Conservation (phyloP, 2,888 invertebrate species). For the Epinotia ramella region DNA sequence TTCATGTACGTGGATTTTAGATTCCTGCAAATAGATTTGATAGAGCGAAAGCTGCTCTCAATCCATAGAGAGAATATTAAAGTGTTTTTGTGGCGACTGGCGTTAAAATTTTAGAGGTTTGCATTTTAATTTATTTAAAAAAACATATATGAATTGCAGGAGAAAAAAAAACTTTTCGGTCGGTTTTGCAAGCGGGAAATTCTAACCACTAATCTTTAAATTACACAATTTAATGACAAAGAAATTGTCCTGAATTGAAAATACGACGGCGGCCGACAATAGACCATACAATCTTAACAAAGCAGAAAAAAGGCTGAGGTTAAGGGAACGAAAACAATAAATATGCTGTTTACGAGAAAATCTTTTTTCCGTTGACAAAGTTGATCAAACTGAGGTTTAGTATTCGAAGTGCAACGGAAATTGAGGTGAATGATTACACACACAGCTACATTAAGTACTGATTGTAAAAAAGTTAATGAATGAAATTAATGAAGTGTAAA, state of each 20-base stretch:
- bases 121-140: not conserved
- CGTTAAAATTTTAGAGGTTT: too few relatives aligned
- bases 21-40: too few relatives aligned
- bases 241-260: constrained; percentile 35
- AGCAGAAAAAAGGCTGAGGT: constrained; percentile 19
- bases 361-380: constrained; percentile 25
- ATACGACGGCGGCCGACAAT: constrained; percentile 28
- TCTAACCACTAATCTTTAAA: constrained; percentile 19
- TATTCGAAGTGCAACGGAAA: too few relatives aligned
- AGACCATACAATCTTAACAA: constrained; percentile 33
- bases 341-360: constrained; percentile 37
- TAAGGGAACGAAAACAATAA: constrained; percentile 39
- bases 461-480: not conserved
- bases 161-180: not conserved
- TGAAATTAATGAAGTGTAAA: too few relatives aligned
- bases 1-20: too few relatives aligned
- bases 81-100: too few relatives aligned
- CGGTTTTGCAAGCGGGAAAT: not conserved
- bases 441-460: too few relatives aligned
- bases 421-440: too few relatives aligned
- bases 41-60: too few relatives aligned
- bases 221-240: constrained; percentile 26
- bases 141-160: not conserved
- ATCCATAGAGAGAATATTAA: too few relatives aligned
- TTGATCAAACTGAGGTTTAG: not conserved